phyloP scores from a whole-genome alignment of 1,140 invertebrate genomes.

The Pseudachorutes palmiensis region DNA sequence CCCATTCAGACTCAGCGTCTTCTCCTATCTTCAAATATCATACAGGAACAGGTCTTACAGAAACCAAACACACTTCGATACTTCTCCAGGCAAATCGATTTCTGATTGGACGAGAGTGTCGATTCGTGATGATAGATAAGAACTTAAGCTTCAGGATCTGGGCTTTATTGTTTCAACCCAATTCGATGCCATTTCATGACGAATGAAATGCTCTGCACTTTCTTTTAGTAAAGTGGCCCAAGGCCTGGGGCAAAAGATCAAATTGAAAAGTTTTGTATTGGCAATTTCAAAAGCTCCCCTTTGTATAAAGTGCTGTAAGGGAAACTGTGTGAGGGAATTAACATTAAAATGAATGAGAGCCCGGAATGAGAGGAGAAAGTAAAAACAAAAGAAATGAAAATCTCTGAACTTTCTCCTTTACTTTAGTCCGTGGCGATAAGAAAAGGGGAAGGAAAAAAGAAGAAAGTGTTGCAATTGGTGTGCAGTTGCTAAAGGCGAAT shows the following conservation, averaged over 20 bases:
- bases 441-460: neutral
- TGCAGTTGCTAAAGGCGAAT: neutral
- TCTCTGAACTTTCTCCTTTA: neutral
- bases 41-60: neutral
- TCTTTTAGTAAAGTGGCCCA: neutral
- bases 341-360: conserved; percentile 11
- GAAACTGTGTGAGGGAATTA: neutral
- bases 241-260: neutral
- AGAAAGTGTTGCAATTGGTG: neutral
- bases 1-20: neutral
- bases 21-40: neutral
- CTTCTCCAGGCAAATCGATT: conserved; percentile 3
- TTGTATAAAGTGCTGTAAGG: neutral
- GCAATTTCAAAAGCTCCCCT: neutral
- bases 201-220: neutral
- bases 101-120: conserved; percentile 6
- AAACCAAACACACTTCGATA: too few species aligned
- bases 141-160: neutral
- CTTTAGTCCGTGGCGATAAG: neutral
- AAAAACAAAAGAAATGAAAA: neutral
- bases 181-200: neutral
- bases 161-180: conserved; percentile 6
- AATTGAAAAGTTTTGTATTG: conserved; percentile 11
- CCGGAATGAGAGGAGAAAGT: neutral
- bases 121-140: conserved; percentile 11